These are phyloP conservation scores for Drosophila setosimentum DNA, from an alignment of 2,888 invertebrate genomes.

Conservation along the genomic window DNA sequence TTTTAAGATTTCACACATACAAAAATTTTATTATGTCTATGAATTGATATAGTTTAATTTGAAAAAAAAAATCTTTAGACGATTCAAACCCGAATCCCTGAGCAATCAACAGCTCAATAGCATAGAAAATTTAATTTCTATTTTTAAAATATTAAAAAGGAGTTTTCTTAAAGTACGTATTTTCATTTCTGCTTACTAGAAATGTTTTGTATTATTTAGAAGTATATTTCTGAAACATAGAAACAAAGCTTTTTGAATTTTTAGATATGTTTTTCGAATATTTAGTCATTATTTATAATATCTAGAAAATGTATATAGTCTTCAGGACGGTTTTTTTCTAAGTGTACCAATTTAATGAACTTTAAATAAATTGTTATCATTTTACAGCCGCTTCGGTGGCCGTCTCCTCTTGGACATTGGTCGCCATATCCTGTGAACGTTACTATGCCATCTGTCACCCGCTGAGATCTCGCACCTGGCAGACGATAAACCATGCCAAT, in stretches of 20 bases:
- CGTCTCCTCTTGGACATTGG: conserved; percentile 91
- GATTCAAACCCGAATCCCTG: background rate
- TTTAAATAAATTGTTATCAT: background rate
- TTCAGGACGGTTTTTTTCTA: background rate
- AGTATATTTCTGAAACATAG: background rate
- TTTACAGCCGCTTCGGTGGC: conserved; percentile 90
- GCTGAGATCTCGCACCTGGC: conserved; percentile 90
- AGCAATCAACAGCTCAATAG: background rate
- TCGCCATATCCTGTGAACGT: conserved; percentile 91
- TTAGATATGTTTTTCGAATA: background rate
- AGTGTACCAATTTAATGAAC: background rate
- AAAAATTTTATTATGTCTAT: background rate
- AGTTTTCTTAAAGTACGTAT: background rate
- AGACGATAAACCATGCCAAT: conserved; percentile 91
- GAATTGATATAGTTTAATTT: background rate
- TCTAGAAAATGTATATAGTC: background rate
- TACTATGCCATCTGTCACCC: conserved; percentile 93
- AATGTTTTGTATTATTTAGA: background rate
- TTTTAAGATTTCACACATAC: background rate
- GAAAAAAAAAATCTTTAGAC: background rate
- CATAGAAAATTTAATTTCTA: background rate
- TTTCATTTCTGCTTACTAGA: background rate
- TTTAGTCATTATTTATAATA: background rate
- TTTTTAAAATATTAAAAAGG: background rate
- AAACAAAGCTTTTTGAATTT: background rate